Base-by-base conservation (phyloP, 1,140 invertebrate genomes). In the Meteorus sp. region DNA sequence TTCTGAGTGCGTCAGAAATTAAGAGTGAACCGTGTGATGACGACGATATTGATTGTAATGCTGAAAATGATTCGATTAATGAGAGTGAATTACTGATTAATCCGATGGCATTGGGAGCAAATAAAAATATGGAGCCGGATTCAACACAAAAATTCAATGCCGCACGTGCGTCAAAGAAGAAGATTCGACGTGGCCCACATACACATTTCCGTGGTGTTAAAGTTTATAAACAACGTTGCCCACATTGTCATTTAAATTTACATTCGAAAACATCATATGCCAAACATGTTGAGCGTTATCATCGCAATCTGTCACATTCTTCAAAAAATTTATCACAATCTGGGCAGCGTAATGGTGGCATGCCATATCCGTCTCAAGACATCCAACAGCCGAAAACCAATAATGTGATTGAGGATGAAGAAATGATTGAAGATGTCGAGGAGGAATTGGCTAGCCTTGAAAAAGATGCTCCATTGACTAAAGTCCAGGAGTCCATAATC, bases 401-500 rank as follows among this genome's bases (percentile, higher is more conserved):
- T 47, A 3, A 7, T 55, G 17, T 47, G 41, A 11, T 56, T 53
- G 48, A 33, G 31, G 44, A 65, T 2, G 52, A 67, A 11, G 68
- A 74, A 35, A 43, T 62, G 50, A 23, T 69, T 0, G 71, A 72
- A 19, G 72, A 74, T 25, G 47, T 68, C 0, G 72, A 73, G 9
- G 74, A 74, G 1, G 74, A 76, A 17, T 43, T 76, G 11, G 58
- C 64, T 5, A 73, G 57, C 15, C 60, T 74, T 48, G 73, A 76
- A 3, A 66, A 72, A 7, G 66, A 76, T 17, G 67, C 71, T 4
- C 71, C 76, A 0, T 43, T 80, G 2, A 76, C 75, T 0, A 66
- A 71, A 7, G 72, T 77, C 15, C 78, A 80, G 45, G 70, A 77
- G 13, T 73, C 71, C 6, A 77, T 80, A 9, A 80, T 80, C 33